Evolutionary conservation across 2,113 vertebrate genomes (phyloP), one percentile per base, ranked within the genome.

Genomic region (Grallaria varia): DNA sequence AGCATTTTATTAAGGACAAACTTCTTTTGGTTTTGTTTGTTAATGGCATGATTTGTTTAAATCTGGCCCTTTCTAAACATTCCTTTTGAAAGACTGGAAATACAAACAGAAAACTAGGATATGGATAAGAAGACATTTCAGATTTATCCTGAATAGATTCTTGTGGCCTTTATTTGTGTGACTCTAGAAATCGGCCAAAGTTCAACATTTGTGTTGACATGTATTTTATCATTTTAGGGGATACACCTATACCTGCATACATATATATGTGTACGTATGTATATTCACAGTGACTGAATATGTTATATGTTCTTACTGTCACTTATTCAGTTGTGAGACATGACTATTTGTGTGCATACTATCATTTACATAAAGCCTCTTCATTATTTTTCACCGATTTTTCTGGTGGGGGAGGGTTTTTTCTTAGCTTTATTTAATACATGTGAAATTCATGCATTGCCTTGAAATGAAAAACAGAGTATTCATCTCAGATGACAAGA

Each of bases 401-500:
- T 90, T 83, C 37, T 81, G 22, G 1, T 27, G 52, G 9, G 18
- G 19, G 50, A 79, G 20, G 2, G 49, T 47, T 12, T 12, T 14
- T 45, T 18, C 33, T 60, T 87, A 64, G 25, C 31, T 90, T 93
- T 12, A 58, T 89, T 87, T 89, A 74, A 72, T 90, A 44, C 4
- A 37, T 59, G 10, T 85, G 78, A 87, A 93, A 91, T 82, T 73
- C 56, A 39, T 74, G 47, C 17, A 12, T 87, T 95, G 68, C 12
- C 62, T 69, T 86, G 93, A 96, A 76, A 72, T 92, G 80, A 73
- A 91, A 96, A 95, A 33, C 67, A 74, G 49, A 37, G 47, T 86
- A 93, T 94, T 91, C 40, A 78, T 92, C 89, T 97, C 80, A 71
- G 77, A 37, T 93, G 96, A 97, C 96, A 97, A 96, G 92, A 95